Base-by-base conservation (phyloP, 1,140 invertebrate species). In the Drosophila carrolli region DNA sequence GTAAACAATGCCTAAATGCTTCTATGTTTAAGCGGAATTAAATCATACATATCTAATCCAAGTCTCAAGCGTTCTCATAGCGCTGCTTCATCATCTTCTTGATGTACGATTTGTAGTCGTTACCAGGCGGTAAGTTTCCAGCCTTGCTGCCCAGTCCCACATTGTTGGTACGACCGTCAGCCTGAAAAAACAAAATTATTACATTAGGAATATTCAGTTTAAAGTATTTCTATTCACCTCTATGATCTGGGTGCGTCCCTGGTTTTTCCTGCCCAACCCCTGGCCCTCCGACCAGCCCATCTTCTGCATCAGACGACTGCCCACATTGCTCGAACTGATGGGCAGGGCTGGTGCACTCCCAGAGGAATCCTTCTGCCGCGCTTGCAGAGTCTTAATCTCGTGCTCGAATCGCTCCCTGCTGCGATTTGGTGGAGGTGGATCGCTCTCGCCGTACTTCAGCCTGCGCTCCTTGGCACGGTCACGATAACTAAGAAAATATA, bases 261-360 rank as follows among this genome's bases (percentile, higher is more conserved):
- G 98, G 91, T 98, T 97, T 37, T 95, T 94, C 91, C 97, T 97
- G 5, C 98, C 99, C 10, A 99, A 93, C 0, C 99, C 99, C 94
- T 97, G 95, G 1, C 98, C 99, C 92, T 98, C 97, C 6, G 96
- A 96, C 98, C 99, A 99, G 0, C 99, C 99, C 98, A 99, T 99
- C 93, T 98, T 99, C 93, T 99, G 98, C 44, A 99, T 92, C 79
- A 99, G 93, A 92, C 97, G 97, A 93, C 96, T 98, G 2, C 98
- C 98, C 78, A 98, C 96, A 92, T 98, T 98, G 67, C 97, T 96
- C 0, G 96, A 95, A 13, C 97, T 96, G 50, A 99, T 97, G 13
- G 93, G 92, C 56, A 93, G 66, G 29, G 92, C 83, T n/a, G 93
- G 92, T 2, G 93, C 85, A 53, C 92, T 90, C 5, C 76, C 75